Conservation (phyloP, 2,113 vertebrate genomes). For the Amia ocellicauda region DNA sequence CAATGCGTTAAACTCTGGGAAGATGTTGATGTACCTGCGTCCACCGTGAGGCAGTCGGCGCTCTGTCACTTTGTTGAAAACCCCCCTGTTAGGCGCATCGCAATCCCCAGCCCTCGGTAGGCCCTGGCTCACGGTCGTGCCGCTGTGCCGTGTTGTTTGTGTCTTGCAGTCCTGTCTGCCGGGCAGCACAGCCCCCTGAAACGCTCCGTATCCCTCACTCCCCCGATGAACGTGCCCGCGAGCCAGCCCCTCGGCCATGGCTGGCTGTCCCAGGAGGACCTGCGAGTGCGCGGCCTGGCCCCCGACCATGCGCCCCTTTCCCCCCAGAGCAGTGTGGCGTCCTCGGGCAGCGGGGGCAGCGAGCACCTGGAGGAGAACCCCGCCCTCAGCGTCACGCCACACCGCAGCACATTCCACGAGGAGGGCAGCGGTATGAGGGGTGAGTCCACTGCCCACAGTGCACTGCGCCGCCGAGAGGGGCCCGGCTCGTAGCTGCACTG, state of each 20-base stretch:
- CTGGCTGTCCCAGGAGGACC: constrained; percentile 99
- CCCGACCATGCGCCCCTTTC: constrained; percentile 95
- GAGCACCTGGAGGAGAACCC: constrained; percentile 94
- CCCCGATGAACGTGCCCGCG: constrained; percentile 92
- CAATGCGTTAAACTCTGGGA: no score
- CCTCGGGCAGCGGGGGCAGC: constrained; percentile 96
- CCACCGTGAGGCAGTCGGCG: no score
- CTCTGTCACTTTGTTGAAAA: no score
- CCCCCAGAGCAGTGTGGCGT: constrained; percentile 98
- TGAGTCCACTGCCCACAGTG: constrained; percentile 52
- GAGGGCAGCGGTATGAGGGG: constrained; percentile 99
- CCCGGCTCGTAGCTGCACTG: background rate
- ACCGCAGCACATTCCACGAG: constrained; percentile 94
- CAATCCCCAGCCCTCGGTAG: no score
- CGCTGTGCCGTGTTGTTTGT: constrained; percentile 37
- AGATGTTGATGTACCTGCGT: no score
- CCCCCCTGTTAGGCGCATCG: no score
- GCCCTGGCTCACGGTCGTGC: constrained; percentile 5
- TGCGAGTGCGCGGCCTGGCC: constrained; percentile 83
- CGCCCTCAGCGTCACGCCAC: constrained; percentile 52
- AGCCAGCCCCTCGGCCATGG: constrained; percentile 89
- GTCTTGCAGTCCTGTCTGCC: constrained; percentile 80
- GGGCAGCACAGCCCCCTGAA: constrained; percentile 97
- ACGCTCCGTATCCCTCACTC: constrained; percentile 97
- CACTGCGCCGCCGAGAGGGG: background rate